Evolutionary conservation across 2,113 vertebrate genomes (phyloP).

Genomic region (Leptosomus discolor): DNA sequence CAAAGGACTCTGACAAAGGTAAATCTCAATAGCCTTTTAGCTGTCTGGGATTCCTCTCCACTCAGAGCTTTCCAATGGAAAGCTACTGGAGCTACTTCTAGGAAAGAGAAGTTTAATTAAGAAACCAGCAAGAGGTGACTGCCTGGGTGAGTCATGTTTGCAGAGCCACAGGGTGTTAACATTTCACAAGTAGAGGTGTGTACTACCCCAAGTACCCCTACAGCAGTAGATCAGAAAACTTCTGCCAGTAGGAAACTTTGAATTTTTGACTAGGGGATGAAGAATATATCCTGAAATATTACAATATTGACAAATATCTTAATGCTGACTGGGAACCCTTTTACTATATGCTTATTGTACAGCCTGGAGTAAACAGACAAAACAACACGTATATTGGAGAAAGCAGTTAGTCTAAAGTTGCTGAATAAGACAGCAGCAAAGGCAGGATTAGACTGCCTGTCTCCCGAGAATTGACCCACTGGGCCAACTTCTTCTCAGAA

Average conservation of each 20-base stretch:
- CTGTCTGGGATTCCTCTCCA: not conserved
- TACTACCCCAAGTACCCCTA: not conserved
- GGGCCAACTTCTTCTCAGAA: not conserved
- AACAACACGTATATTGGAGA: not conserved
- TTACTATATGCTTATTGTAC: not conserved
- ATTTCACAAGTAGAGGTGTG: not conserved
- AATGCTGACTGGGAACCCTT: not conserved
- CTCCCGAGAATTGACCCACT: not conserved
- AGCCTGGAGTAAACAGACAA: not conserved
- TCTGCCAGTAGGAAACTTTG: not conserved
- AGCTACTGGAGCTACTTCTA: not conserved
- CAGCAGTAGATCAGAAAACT: not conserved
- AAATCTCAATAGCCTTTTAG: not conserved
- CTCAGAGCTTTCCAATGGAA: not conserved
- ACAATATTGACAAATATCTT: not conserved
- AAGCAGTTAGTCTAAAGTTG: not conserved
- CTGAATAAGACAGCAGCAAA: not conserved
- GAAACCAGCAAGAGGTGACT: not conserved
- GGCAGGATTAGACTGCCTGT: not conserved
- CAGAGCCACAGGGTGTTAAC: not conserved
- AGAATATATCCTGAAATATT: not conserved
- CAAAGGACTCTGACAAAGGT: not conserved
- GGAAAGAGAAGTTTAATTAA: not conserved
- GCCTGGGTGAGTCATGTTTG: not conserved
- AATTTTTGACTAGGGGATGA: not conserved